Evolutionary conservation across 2,113 vertebrate species (phyloP), one percentile per base, ranked within the genome.

Genomic region (Hyla sarda): DNA sequence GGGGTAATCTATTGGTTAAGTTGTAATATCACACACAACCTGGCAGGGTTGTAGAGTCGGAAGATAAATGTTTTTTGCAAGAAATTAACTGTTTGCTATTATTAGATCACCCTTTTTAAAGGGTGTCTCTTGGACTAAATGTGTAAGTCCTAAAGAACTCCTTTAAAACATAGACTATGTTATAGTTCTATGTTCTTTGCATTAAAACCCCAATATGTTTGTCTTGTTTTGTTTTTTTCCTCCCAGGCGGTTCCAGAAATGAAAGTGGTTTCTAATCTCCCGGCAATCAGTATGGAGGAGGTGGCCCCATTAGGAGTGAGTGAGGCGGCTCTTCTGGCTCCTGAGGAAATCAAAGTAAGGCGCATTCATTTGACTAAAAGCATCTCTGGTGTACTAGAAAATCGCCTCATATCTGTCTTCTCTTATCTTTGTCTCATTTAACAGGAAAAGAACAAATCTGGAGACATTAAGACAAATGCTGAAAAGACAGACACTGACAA

Each of bases 281-380:
- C 98, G 0, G 96, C 98, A 2, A 92, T 99, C 80, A 92, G 92
- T 60, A 96, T 99, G 96, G 98, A 99, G 90, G 98, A 99, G 84
- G 98, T 99, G 41, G 97, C 98, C 82, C 98, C 98, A 1, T 95
- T 99, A 89, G 95, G 93, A 3, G 92, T 93, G 34, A 99, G 97
- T 21, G 95, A 96, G 13, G 96, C 93, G 34, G 95, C 95, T 1
- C 94, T 99, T 56, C 89, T 99, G 8, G 97, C 98, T 74, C 97
- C 98, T 48, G 97, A 99, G 83, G 98, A 99, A 90, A 87, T 99
- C 83, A 98, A 99, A 96, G 98, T 99, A 91, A 90, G 90, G 69
- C 76, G 30, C 11, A 2, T 52, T 45, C 21, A 5, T 74, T 19
- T 34, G 41, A n/a, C 23, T 3, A 11, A 12, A 5, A 41, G 1